These are phyloP conservation scores for Myotis davidii DNA, from an alignment of 2,113 vertebrate species.

Conservation along the genomic window DNA sequence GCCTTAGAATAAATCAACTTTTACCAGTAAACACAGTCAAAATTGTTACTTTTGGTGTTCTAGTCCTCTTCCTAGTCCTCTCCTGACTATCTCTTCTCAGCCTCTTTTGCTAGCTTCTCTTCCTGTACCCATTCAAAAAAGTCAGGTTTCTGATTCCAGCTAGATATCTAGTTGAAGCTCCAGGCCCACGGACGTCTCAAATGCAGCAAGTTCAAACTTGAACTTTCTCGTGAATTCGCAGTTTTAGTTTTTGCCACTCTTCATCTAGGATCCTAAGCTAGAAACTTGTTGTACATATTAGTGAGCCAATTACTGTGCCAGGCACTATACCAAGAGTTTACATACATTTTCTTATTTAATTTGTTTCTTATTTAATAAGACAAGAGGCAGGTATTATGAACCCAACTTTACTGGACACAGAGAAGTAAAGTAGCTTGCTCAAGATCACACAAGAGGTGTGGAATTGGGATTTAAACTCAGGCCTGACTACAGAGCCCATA, in stretches of 20 bases:
- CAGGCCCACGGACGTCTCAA: not conserved
- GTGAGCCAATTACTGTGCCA: not conserved
- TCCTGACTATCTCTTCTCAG: not conserved
- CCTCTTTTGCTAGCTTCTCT: slow-evolving; percentile 5
- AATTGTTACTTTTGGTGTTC: slow-evolving; percentile 18
- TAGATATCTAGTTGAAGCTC: not conserved
- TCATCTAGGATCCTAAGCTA: not conserved
- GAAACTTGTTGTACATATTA: not conserved
- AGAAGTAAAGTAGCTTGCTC: not conserved
- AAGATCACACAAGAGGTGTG: not conserved
- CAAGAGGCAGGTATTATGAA: not conserved
- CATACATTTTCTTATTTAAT: not conserved
- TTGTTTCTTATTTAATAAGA: not conserved
- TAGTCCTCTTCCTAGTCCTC: not conserved
- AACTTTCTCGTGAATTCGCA: not conserved
- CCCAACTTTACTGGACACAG: not conserved
- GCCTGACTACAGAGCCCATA: not conserved
- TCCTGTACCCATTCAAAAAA: not conserved
- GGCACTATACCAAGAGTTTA: not conserved
- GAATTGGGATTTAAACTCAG: not conserved
- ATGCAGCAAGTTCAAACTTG: not conserved
- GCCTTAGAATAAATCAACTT: not conserved
- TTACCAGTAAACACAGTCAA: slow-evolving; percentile 32
- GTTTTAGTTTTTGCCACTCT: not conserved
- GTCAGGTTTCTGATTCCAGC: not conserved